Percentiles rank a stretch among this genome's conserved stretches.
These are phyloP conservation scores for Chionoecetes opilio DNA, from an alignment of 1,140 invertebrate genomes.

Conservation along the genomic window DNA sequence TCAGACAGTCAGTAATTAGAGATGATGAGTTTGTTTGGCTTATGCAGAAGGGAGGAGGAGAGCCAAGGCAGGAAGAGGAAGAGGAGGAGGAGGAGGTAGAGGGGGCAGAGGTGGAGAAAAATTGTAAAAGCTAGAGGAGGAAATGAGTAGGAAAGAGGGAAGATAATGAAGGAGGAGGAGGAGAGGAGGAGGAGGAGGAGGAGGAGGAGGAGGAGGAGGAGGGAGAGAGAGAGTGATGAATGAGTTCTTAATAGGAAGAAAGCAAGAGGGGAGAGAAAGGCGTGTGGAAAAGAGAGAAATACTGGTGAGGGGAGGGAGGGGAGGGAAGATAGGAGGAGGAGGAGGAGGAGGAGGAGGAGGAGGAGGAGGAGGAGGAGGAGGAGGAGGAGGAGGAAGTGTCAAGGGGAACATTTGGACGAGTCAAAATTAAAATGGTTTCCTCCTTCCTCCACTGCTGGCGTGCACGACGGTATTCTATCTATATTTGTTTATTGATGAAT, in stretches of 20 bases:
- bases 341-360: too few relatives aligned
- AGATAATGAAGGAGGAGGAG: background rate
- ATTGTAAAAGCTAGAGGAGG: background rate
- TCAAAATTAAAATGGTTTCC: background rate
- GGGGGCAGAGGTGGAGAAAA: background rate
- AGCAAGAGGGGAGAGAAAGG: background rate
- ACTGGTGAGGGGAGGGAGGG: too few relatives aligned
- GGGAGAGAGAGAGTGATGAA: background rate
- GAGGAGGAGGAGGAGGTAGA: too few relatives aligned
- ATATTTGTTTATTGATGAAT: background rate
- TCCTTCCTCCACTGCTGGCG: background rate
- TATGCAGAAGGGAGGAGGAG: background rate
- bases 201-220: too few relatives aligned
- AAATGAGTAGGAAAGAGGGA: background rate
- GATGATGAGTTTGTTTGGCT: slow-evolving; percentile 7
- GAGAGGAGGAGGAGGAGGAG: background rate
- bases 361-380: background rate
- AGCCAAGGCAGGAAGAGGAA: background rate
- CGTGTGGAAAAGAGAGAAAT: background rate
- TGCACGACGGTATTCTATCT: background rate
- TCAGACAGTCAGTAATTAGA: slow-evolving; percentile 2
- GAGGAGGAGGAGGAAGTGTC: background rate
- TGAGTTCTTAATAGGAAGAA: background rate
- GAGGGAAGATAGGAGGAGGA: too few relatives aligned
- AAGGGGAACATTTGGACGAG: slow-evolving; percentile 12